Percentiles rank a stretch among this genome's conserved stretches.
phyloP scores from a whole-genome alignment of 2,888 invertebrate genomes.

The Brachyptera risi region DNA sequence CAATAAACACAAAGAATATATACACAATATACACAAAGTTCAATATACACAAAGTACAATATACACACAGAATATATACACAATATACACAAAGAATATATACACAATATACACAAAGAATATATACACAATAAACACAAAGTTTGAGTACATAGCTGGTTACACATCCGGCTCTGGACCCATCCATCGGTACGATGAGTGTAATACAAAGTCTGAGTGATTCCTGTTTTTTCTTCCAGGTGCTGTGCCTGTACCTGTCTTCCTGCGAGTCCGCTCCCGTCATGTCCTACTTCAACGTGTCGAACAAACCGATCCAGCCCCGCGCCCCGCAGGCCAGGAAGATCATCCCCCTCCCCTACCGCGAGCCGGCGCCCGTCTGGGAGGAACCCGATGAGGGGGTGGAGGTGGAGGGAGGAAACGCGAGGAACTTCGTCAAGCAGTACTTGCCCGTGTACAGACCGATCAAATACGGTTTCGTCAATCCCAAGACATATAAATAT shows the following conservation, averaged over 20 bases:
- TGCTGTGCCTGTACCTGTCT: background rate
- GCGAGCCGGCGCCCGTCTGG: slow-evolving; percentile 23
- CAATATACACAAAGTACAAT: too few relatives aligned
- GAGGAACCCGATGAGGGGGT: slow-evolving; percentile 17
- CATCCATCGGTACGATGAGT: too few relatives aligned
- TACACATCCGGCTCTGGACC: too few relatives aligned
- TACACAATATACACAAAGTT: too few relatives aligned
- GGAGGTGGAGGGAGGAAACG: background rate
- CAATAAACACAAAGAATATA: too few relatives aligned
- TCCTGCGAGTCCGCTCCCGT: background rate
- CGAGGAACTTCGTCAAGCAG: background rate
- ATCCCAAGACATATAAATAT: slow-evolving; percentile 1
- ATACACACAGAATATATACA: too few relatives aligned
- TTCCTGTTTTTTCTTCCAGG: too few relatives aligned
- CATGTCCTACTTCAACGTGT: slow-evolving; percentile 13
- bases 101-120: too few relatives aligned
- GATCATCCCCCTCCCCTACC: slow-evolving; percentile 12
- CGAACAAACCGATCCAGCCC: slow-evolving; percentile 10
- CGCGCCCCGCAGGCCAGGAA: background rate
- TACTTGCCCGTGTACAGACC: background rate
- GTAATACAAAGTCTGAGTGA: too few relatives aligned
- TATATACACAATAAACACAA: too few relatives aligned
- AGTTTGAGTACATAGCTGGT: too few relatives aligned
- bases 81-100: too few relatives aligned
- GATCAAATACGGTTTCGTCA: slow-evolving; percentile 18